phyloP scores from a whole-genome alignment of 2,797 vertebrate species.

The Podarcis siculus region DNA sequence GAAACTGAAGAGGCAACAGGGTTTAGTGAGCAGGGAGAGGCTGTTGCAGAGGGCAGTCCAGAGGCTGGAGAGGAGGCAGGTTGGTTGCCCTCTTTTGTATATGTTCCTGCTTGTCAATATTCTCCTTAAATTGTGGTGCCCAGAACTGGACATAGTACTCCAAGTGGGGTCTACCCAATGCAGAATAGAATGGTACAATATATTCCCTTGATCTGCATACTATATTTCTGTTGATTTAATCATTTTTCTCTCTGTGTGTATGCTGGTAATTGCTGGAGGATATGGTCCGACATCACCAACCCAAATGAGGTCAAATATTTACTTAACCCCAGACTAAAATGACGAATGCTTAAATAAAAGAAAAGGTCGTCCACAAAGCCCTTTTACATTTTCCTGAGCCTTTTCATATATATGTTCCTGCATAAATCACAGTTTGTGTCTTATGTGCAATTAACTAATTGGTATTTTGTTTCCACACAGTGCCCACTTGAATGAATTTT shows the following conservation, averaged over 20 bases:
- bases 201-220: no score
- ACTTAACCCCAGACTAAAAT: background rate
- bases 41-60: background rate
- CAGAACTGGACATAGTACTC: no score
- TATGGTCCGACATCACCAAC: background rate
- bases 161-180: no score
- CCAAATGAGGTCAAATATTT: slow-evolving; percentile 6
- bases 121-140: no score
- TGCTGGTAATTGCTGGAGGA: background rate
- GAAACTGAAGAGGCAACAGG: no score
- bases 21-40: no score
- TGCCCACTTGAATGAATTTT: slow-evolving; percentile 9
- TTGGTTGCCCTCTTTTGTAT: background rate
- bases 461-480: slow-evolving; percentile 15
- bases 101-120: no score
- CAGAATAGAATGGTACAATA: no score
- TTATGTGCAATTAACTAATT: slow-evolving; percentile 20
- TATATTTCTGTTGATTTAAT: background rate
- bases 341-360: background rate
- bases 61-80: background rate
- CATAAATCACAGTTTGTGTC: background rate
- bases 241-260: background rate
- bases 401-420: background rate
- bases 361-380: background rate
- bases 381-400: background rate